These are phyloP conservation scores for Glaucidium brasilianum DNA, from an alignment of 2,113 vertebrate genomes.

Conservation along the genomic window DNA sequence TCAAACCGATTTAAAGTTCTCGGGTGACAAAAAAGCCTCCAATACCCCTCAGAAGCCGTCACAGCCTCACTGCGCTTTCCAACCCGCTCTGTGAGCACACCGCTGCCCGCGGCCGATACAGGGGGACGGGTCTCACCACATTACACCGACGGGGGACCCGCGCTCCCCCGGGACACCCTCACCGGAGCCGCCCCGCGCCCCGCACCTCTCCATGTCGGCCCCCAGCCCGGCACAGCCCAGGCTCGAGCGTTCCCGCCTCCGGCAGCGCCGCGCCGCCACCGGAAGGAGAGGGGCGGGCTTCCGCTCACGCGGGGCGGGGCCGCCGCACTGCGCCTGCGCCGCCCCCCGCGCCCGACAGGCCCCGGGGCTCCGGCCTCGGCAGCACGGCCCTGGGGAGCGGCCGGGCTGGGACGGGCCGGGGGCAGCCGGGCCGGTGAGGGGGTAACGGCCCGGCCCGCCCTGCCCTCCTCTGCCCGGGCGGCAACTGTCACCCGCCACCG, in stretches of 20 bases:
- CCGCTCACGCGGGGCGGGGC: not conserved
- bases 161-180: no score
- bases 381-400: not conserved
- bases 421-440: no score
- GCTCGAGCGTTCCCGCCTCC: not conserved
- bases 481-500: rapidly evolving
- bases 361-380: no score
- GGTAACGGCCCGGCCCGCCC: no score
- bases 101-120: not conserved
- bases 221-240: rapidly evolving
- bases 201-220: constrained; percentile 15
- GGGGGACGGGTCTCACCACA: rapidly evolving
- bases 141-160: not conserved
- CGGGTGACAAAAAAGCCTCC: not conserved
- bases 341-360: no score
- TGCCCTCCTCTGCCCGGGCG: no score
- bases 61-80: not conserved
- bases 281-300: not conserved
- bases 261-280: not conserved
- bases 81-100: not conserved
- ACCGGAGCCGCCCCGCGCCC: no score
- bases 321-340: not conserved
- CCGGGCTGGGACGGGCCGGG: no score
- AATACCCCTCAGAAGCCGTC: not conserved
- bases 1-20: not conserved